These are phyloP conservation scores for Nipponacmea schrenckii DNA, from an alignment of 2,888 invertebrate species.

Conservation along the genomic window DNA sequence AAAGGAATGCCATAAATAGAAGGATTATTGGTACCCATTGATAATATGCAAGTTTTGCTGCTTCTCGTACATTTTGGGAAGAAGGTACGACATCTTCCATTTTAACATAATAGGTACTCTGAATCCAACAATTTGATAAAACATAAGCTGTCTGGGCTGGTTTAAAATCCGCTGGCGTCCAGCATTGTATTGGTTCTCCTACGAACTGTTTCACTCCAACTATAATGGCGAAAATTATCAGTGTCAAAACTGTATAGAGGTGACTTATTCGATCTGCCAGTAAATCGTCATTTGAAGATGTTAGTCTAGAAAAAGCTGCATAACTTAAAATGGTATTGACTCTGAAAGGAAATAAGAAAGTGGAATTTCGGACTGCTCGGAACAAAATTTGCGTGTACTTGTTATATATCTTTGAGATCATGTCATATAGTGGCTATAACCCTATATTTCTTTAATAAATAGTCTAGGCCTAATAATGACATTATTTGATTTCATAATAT, in stretches of 20 bases:
- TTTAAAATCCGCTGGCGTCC: conserved; percentile 59
- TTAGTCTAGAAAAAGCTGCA: conserved; percentile 54
- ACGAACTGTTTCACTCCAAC: conserved; percentile 55
- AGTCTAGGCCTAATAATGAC: too few relatives aligned
- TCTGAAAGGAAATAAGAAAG: not conserved
- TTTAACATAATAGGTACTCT: conserved; percentile 62
- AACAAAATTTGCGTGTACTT: too few relatives aligned
- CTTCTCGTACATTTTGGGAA: conserved; percentile 41
- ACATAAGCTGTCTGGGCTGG: conserved; percentile 66
- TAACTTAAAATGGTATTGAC: conserved; percentile 31
- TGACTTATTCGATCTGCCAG: conserved; percentile 57
- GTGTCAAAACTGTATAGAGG: conserved; percentile 54
- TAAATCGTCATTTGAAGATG: conserved; percentile 54
- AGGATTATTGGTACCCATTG: conserved; percentile 69
- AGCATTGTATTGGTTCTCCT: conserved; percentile 59
- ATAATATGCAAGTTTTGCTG: conserved; percentile 58
- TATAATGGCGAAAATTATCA: conserved; percentile 56
- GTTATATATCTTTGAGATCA: too few relatives aligned
- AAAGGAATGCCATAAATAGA: conserved; percentile 69
- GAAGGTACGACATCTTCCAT: conserved; percentile 51
- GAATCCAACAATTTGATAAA: conserved; percentile 62
- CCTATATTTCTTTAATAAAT: too few relatives aligned
- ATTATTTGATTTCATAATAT: too few relatives aligned
- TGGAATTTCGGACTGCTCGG: too few relatives aligned
- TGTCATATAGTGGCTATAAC: too few relatives aligned